Percentiles rank a stretch among this genome's conserved stretches.
Evolutionary conservation across 1,140 invertebrate genomes (phyloP).

Genomic region (Drosophila trapezifrons): DNA sequence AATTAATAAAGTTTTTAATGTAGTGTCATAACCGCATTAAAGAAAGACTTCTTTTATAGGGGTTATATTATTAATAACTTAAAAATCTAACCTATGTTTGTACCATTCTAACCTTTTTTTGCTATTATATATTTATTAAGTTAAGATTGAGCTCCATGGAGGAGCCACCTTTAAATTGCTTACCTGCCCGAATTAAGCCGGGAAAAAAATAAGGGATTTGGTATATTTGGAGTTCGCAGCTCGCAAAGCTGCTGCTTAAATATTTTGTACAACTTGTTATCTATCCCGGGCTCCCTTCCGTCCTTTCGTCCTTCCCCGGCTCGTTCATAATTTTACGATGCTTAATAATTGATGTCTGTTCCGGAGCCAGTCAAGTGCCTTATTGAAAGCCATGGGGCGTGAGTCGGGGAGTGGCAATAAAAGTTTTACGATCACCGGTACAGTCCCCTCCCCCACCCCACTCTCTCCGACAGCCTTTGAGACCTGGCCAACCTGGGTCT

Average conservation of each 20-base stretch:
- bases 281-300: slow-evolving; percentile 5
- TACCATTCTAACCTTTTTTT: too few relatives aligned
- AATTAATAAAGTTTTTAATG: too few relatives aligned
- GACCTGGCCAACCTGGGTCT: slow-evolving; percentile 5
- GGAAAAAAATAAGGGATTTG: background rate
- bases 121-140: background rate
- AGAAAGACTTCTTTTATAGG: too few relatives aligned
- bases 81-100: too few relatives aligned
- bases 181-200: background rate
- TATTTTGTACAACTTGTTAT: slow-evolving; percentile 21
- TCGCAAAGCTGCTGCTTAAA: slow-evolving; percentile 2
- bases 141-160: too few relatives aligned
- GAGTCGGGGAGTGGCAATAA: slow-evolving; percentile 54
- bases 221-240: background rate
- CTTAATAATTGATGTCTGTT: slow-evolving; percentile 73
- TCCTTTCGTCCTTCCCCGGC: too few relatives aligned
- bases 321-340: slow-evolving; percentile 68
- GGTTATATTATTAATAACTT: too few relatives aligned
- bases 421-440: slow-evolving; percentile 64
- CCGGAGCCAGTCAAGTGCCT: slow-evolving; percentile 57
- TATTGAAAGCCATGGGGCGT: slow-evolving; percentile 53
- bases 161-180: background rate
- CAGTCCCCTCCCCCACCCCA: too few relatives aligned
- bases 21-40: too few relatives aligned
- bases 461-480: background rate